Evolutionary conservation across 1,140 invertebrate genomes (phyloP), one percentile per base, ranked within the genome.

Genomic region (Drosophila nannoptera): DNA sequence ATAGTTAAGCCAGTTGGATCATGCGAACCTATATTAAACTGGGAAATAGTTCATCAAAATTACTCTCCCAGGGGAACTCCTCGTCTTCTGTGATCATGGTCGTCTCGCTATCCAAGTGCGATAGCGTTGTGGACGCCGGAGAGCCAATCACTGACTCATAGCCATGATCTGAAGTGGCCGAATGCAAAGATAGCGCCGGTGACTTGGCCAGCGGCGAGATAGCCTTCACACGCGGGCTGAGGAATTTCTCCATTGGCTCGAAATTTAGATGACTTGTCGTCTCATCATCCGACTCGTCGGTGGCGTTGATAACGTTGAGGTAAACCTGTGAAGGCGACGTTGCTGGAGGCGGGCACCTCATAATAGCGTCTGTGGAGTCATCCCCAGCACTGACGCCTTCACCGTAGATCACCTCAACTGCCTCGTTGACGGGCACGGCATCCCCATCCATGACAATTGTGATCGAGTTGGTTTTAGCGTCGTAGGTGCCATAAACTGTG

Each of bases 391-490:
- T 73, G 54, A 76, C 81, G 50, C 86, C 78, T 43, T 89, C 87
- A 52, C 87, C 81, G 54, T 80, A 87, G 35, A 89, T 84, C 46
- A 89, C 88, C 50, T 90, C 83, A 5, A 90, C 87, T 46, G 91
- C 91, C 65, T 92, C 92, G 22, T 90, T 90, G 2, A 92, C 78
- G 2, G 89, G 89, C 59, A 92, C 91, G 29, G 93, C 91, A 72
- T 93, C 92, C 40, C 91, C 92, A 4, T 92, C 91, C 72, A 94
- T 92, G 53, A 94, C 91, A 2, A 95, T 93, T 0, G 93, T 94
- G 29, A 95, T 92, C 52, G 93, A 94, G 77, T 95, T 94, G 4
- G 92, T 93, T 48, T 91, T 91, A 78, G 94, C 93, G 80, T 94
- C 93, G 61, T 93, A 93, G 33, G 92, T 94, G 9, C 93, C 93